Evolutionary conservation across 2,888 invertebrate genomes (phyloP), one percentile per base, ranked within the genome.

Genomic region (Netelia melanura): DNA sequence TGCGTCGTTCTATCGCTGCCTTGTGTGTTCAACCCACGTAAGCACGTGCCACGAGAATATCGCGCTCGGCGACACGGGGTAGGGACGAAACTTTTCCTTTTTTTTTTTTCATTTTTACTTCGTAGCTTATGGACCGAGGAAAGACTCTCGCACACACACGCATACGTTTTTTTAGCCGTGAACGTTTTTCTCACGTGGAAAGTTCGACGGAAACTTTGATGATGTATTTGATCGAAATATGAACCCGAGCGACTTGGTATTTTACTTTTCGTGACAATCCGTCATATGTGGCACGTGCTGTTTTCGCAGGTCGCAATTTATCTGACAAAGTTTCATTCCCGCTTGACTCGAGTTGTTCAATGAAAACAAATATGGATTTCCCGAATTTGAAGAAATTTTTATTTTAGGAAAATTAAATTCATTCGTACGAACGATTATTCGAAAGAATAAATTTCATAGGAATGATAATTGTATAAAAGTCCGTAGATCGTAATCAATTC

Each of bases 41-140:
- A 83, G 83, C 83, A 85, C 85, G 85, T 85, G 85, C 82, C 78
- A 21, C 76, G 81, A 70, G 61, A 84, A 77, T 77, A 70, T 72
- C 72, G 23, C 44, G 48, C 21, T 64, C 58, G 17, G 21, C 48
- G 64, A 71, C 67, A 76, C 70, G 65, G 54, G 54, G 21, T 43
- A 14, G 65, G 56, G n/a, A 61, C 58, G 30, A 79, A 83, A 67
- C 72, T 80, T 83, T 85, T 80, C 52, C 65, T 56, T 74, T 44
- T 52, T 58, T 58, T 6, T 14, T 54, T 14, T 48, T 54, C 52
- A 30, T 38, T 30, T 67, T 74, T 71, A 74, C 58, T n/a, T 56
- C 54, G 8, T 58, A 48, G 75, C 79, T 62, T 56, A 80, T 62
- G 67, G 23, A 38, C 61, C 79, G 52, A 38, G 81, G 30, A 70